Evolutionary conservation across 2,797 vertebrate genomes (phyloP).

Genomic region (Smutsia temminckii): DNA sequence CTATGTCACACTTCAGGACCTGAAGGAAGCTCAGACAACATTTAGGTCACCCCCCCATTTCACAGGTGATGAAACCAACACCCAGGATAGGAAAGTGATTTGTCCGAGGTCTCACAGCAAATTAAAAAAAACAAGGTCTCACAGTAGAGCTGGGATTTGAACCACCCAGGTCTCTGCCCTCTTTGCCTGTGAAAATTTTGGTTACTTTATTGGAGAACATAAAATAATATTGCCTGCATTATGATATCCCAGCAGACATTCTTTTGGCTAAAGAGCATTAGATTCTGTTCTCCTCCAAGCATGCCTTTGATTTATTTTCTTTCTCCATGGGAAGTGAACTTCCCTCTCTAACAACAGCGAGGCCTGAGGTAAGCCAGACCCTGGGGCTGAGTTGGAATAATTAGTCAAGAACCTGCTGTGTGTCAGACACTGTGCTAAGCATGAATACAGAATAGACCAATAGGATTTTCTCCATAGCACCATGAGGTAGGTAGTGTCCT

Average conservation of each 20-base stretch:
- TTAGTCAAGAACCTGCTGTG: not conserved
- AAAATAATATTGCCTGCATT: not conserved
- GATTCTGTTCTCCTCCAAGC: not conserved
- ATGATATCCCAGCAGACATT: rapidly evolving
- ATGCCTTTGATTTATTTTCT: not conserved
- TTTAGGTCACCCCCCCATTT: not conserved
- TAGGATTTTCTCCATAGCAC: not conserved
- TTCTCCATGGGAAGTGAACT: not conserved
- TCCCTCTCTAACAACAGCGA: not conserved
- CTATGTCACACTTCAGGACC: not conserved
- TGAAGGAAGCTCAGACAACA: not conserved
- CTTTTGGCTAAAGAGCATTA: not conserved
- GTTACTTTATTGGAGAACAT: not conserved
- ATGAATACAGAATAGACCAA: rapidly evolving
- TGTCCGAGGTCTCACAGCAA: not conserved
- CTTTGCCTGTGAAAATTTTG: not conserved
- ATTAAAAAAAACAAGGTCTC: not conserved
- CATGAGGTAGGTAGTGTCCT: not conserved
- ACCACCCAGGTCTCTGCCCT: not conserved
- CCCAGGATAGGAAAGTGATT: not conserved
- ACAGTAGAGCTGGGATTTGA: not conserved
- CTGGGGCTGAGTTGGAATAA: not conserved
- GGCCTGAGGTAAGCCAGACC: slow-evolving; percentile 65
- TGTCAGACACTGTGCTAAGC: not conserved
- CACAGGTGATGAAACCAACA: not conserved